phyloP scores from a whole-genome alignment of 2,888 invertebrate genomes.

The Drosophila infuscata region DNA sequence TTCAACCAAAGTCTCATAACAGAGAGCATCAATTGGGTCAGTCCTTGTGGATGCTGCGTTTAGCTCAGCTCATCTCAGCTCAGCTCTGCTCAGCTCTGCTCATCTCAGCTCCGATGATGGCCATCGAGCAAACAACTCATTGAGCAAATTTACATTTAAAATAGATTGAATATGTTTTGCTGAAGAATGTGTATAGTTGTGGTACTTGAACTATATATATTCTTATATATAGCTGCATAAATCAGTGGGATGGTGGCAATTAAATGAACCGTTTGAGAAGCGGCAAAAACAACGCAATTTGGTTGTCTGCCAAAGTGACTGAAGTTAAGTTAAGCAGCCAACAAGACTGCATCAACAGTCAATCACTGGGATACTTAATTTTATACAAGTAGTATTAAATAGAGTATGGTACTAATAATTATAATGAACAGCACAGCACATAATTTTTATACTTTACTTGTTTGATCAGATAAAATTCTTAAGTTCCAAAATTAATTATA shows the following conservation, averaged over 20 bases:
- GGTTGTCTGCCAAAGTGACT: constrained; percentile 60
- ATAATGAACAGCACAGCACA: not conserved
- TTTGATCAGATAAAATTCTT: not conserved
- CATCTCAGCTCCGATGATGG: constrained; percentile 22
- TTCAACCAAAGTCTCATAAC: constrained; percentile 19
- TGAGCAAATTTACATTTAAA: constrained; percentile 46
- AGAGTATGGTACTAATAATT: not conserved
- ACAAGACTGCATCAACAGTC: constrained; percentile 14
- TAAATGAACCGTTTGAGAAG: constrained; percentile 31
- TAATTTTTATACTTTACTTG: not conserved
- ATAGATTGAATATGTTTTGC: constrained; percentile 23
- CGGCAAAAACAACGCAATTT: constrained; percentile 67
- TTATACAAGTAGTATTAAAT: not conserved
- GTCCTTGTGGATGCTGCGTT: not conserved
- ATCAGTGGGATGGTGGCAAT: constrained; percentile 47
- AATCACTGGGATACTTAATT: constrained; percentile 1
- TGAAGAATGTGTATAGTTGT: not conserved
- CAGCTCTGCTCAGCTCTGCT: constrained; percentile 1
- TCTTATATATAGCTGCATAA: constrained; percentile 35
- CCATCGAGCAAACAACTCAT: constrained; percentile 20
- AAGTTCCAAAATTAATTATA: not conserved
- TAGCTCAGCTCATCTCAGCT: constrained; percentile 1
- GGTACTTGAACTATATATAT: not conserved
- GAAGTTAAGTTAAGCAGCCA: constrained; percentile 54
- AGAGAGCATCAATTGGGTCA: constrained; percentile 40